Base-by-base conservation (phyloP, 2,797 vertebrate species). In the Pagetopsis macropterus region DNA sequence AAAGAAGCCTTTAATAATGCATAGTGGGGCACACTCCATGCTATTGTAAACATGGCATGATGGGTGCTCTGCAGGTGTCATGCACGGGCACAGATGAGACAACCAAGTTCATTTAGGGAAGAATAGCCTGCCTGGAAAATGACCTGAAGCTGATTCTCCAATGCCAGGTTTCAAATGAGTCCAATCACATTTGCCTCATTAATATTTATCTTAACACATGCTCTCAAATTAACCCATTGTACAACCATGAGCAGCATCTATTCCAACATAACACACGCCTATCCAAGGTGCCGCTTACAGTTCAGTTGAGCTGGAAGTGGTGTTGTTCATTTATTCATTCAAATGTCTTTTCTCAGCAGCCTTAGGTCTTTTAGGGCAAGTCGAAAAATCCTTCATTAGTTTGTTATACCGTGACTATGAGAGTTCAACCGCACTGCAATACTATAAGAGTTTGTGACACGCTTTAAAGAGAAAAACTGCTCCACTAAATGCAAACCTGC, bases 1-100 rank as follows among this genome's bases (percentile, higher is more conserved):
- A 90, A 87, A 91, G 84, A 82, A 72, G 72, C 40, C 83, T 90
- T 91, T 87, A 92, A 90, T 92, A 91, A 91, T 91, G 79, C 73
- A 88, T 78, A 27, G 9, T 21, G 54, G 72, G 82, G 76, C 82
- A 72, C 79, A 84, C 79, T 88, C 79, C 61, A 62, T 79, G 83
- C 79, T 73, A 91, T 89, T 87, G 84, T 90, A 89, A 91, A 91
- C 87, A 85, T 58, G 50, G 79, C 75, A 66, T 54, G 83, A 84
- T 65, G 72, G 78, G 75, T 70, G 78, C 65, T 48, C 54, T 56
- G 78, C 55, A 9, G 19, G 43, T 72, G 64, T 51, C 54, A 45
- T 74, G 65, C 71, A 69, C 23, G 50, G 60, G 44, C 67, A 65
- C 7, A 23, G 57, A 50, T 52, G 46, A 54, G 50, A 78, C 61